Evolutionary conservation across 2,888 invertebrate species (phyloP).

Genomic region (Encarsia formosa): DNA sequence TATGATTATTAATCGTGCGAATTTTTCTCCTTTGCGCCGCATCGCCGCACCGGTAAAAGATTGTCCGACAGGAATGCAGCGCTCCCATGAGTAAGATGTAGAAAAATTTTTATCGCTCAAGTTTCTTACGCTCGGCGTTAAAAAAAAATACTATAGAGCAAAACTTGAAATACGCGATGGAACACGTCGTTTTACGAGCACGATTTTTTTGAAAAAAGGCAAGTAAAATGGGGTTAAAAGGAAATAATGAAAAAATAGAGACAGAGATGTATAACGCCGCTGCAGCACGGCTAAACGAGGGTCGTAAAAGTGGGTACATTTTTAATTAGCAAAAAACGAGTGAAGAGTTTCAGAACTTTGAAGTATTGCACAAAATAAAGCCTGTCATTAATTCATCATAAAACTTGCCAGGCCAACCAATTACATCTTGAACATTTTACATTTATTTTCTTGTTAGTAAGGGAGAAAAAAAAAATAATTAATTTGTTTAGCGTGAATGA

Average conservation of each 20-base stretch:
- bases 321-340: too few species aligned
- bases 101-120: conserved; percentile 28
- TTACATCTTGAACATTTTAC: too few species aligned
- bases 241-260: background rate
- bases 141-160: conserved; percentile 4
- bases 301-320: too few species aligned
- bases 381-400: too few species aligned
- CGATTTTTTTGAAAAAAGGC: conserved; percentile 6
- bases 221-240: background rate
- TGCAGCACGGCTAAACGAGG: too few species aligned
- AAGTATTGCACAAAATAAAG: too few species aligned
- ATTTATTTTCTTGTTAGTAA: too few species aligned
- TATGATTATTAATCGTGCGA: conserved; percentile 6
- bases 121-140: background rate
- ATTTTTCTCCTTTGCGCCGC: background rate
- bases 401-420: too few species aligned
- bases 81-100: conserved; percentile 19
- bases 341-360: too few species aligned
- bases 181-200: conserved; percentile 13
- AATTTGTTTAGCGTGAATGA: too few species aligned
- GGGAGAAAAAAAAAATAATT: too few species aligned
- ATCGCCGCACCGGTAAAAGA: background rate
- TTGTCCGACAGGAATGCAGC: conserved; percentile 8
- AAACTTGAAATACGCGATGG: conserved; percentile 17
- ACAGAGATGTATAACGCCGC: too few species aligned